Base-by-base conservation (phyloP, 2,888 invertebrate genomes). In the Drosophila diplacantha region DNA sequence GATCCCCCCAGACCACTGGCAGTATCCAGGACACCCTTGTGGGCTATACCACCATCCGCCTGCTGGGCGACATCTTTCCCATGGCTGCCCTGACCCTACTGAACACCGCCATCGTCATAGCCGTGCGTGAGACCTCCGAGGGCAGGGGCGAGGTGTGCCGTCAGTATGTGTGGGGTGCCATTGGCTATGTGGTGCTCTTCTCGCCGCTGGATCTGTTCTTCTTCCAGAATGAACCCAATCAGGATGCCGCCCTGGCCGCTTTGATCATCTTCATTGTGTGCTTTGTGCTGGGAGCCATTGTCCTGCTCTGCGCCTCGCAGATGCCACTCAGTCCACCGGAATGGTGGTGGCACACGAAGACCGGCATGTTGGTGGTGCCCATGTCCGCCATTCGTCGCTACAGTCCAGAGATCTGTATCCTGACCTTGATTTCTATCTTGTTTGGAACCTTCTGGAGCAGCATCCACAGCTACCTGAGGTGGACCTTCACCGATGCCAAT, bases 311-410 rank as follows among this genome's bases (percentile, higher is more conserved):
- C 14, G 76, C 88, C 56, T 59, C 63, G 5, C 90, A 90, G 72
- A 94, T 94, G 93, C 94, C 94, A 1, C 87, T 95, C 11, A 93
- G 93, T 77, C 93, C 94, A 2, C 94, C 94, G 0, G 95, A 95
- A 87, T 94, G 95, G 94, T 95, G 94, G 94, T 95, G 94, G 94
- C 94, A 94, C 83, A 94, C 94, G 3, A 90, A 93, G 78, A 93
- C 93, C 11, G 94, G 94, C 37, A 91, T 93, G 88, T 83, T 94
- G 58, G 92, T 94, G 11, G 89, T 94, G 84, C 94, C 94, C n/a
- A 93, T 94, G 93, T 94, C 92, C 70, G 91, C 93, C 7, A 92
- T 94, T 49, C 90, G 93, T 34, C 92, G 93, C 51, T 94, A 94
- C 85, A 92, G 93, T 34, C 91, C 93, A 6, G 95, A 95, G 88